Conservation (phyloP, 2,113 vertebrate species). For the Platysteira castanea region DNA sequence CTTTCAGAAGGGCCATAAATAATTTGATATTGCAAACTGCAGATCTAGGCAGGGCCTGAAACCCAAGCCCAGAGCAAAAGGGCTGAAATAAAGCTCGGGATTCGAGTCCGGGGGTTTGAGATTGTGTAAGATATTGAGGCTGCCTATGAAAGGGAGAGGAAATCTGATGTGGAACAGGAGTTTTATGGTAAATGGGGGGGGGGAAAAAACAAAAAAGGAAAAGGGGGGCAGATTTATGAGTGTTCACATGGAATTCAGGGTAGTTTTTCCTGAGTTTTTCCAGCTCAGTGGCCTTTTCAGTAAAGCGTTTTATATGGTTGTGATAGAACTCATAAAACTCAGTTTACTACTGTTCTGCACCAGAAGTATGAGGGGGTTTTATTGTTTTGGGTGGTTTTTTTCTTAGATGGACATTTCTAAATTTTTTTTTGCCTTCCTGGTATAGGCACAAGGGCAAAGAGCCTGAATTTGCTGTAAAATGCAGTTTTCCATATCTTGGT, state of each 20-base stretch:
- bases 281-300: slow-evolving; percentile 72
- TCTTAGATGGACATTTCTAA: slow-evolving; percentile 19
- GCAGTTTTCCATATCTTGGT: neutral
- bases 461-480: neutral
- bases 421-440: neutral
- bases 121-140: slow-evolving; percentile 28
- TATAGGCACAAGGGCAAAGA: neutral
- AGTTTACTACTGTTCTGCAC: slow-evolving; percentile 74
- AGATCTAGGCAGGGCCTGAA: neutral
- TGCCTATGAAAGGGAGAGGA: slow-evolving; percentile 1
- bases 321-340: slow-evolving; percentile 76
- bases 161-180: slow-evolving; percentile 12
- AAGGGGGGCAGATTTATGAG: slow-evolving; percentile 64
- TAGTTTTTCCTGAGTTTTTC: slow-evolving; percentile 75
- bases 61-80: neutral
- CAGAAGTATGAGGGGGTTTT: slow-evolving; percentile 21
- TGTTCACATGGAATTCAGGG: slow-evolving; percentile 70
- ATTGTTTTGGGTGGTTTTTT: no score
- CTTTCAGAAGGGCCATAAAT: slow-evolving; percentile 16
- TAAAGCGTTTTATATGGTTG: slow-evolving; percentile 76
- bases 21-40: neutral
- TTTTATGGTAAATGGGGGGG: slow-evolving; percentile 23
- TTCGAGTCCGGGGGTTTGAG: neutral
- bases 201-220: neutral
- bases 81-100: slow-evolving; percentile 7